Percentiles rank a stretch among this genome's conserved stretches.
Conservation (phyloP, 35 echinoderm and acorn worm species). For the Patiria miniata region DNA sequence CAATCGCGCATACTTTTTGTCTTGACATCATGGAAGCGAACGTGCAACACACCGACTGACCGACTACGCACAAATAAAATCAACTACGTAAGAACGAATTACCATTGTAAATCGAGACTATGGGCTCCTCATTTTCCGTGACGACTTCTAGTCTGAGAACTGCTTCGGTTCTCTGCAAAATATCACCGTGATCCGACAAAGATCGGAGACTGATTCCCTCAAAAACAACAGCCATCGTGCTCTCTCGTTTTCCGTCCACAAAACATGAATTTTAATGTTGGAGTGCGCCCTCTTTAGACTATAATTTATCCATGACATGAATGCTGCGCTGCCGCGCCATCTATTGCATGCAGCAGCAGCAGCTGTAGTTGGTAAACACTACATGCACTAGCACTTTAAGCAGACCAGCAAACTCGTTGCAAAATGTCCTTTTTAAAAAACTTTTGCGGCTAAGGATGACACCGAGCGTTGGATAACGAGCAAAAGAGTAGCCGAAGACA, state of each 20-base stretch:
- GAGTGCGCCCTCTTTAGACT: neutral
- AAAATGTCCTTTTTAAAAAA: no score
- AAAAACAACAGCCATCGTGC: conserved; percentile 71
- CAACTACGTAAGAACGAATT: conserved; percentile 28
- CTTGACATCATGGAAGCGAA: neutral
- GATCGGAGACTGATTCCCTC: conserved; percentile 80
- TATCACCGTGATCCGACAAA: conserved; percentile 85
- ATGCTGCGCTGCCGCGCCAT: no score
- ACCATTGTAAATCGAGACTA: conserved; percentile 74
- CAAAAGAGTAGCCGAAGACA: no score
- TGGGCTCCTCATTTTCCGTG: conserved; percentile 61
- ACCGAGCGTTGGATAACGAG: no score
- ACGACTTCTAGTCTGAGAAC: conserved; percentile 66
- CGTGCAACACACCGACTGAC: neutral
- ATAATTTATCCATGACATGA: neutral
- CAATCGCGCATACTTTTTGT: neutral
- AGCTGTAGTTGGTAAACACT: no score
- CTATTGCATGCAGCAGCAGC: no score
- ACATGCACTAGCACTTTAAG: no score
- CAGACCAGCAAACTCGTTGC: no score
- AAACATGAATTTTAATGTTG: neutral
- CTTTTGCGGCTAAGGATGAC: no score
- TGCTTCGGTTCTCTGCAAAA: conserved; percentile 77
- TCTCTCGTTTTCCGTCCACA: neutral
- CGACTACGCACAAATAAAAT: neutral